These are phyloP conservation scores for Mesorhabditis belari DNA, from an alignment of 2,888 invertebrate genomes.

Conservation along the genomic window DNA sequence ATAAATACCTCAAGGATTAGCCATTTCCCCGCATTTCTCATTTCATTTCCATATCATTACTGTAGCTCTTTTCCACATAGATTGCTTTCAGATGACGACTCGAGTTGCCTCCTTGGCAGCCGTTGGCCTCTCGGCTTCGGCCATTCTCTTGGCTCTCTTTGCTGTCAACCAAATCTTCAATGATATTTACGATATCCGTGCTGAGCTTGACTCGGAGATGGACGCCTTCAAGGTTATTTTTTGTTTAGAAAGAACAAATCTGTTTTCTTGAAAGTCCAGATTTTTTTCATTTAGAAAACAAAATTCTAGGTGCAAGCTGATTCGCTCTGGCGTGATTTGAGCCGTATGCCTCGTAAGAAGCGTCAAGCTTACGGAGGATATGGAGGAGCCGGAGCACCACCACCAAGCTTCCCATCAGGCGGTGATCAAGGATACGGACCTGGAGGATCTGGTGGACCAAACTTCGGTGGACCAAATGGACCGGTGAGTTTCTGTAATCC, in stretches of 20 bases:
- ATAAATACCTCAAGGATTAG: too few species aligned
- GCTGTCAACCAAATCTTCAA: conserved; percentile 23
- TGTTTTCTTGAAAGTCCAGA: neutral
- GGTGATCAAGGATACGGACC: conserved; percentile 7
- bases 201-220: conserved; percentile 35
- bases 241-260: neutral
- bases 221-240: conserved; percentile 28
- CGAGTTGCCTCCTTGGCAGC: conserved; percentile 22
- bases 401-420: neutral
- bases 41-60: neutral
- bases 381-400: conserved; percentile 20
- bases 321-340: conserved; percentile 22
- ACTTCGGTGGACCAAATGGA: conserved; percentile 13
- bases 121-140: conserved; percentile 21
- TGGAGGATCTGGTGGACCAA: conserved; percentile 16
- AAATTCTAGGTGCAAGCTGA: conserved; percentile 18
- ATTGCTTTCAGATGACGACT: neutral
- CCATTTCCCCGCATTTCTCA: too few species aligned
- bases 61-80: neutral
- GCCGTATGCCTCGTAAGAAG: conserved; percentile 23
- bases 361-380: conserved; percentile 31
- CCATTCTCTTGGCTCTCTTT: conserved; percentile 21
- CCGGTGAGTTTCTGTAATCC: neutral
- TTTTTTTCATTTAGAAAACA: neutral
- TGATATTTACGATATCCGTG: conserved; percentile 28